Percentiles rank a stretch among this genome's conserved stretches.
Evolutionary conservation across 1,140 invertebrate species (phyloP).

Genomic region (Aphidius ervi): DNA sequence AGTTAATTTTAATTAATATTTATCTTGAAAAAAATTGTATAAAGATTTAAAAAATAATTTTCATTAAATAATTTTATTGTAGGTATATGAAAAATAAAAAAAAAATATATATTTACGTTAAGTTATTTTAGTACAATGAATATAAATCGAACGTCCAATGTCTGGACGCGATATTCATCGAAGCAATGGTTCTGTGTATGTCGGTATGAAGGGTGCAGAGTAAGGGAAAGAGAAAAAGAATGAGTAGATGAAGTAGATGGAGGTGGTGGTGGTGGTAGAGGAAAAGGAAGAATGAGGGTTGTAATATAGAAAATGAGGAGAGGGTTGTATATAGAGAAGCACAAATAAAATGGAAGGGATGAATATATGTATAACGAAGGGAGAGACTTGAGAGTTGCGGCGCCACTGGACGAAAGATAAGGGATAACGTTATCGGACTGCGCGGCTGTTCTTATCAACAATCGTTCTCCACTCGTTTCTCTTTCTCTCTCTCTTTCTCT

Average conservation of each 20-base stretch:
- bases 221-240: neutral
- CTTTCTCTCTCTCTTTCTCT: conserved; percentile 23
- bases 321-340: conserved; percentile 6
- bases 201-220: neutral
- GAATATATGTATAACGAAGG: conserved; percentile 27
- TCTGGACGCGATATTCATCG: conserved; percentile 22
- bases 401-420: conserved; percentile 53
- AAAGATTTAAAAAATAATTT: neutral
- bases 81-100: no score
- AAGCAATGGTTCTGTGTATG: neutral
- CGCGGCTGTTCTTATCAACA: conserved; percentile 49
- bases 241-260: neutral
- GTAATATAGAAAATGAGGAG: conserved; percentile 5
- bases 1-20: no score
- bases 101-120: no score
- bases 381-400: conserved; percentile 51
- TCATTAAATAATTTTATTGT: conserved; percentile 2
- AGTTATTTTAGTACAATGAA: conserved; percentile 16
- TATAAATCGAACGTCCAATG: conserved; percentile 27
- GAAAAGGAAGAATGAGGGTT: conserved; percentile 28
- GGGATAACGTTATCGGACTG: conserved; percentile 48
- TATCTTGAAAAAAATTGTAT: no score
- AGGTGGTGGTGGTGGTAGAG: conserved; percentile 6
- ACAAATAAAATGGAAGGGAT: no score
- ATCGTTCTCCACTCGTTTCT: conserved; percentile 39